phyloP scores from a whole-genome alignment of 2,888 invertebrate genomes.

The Drosophila kambysellisi region DNA sequence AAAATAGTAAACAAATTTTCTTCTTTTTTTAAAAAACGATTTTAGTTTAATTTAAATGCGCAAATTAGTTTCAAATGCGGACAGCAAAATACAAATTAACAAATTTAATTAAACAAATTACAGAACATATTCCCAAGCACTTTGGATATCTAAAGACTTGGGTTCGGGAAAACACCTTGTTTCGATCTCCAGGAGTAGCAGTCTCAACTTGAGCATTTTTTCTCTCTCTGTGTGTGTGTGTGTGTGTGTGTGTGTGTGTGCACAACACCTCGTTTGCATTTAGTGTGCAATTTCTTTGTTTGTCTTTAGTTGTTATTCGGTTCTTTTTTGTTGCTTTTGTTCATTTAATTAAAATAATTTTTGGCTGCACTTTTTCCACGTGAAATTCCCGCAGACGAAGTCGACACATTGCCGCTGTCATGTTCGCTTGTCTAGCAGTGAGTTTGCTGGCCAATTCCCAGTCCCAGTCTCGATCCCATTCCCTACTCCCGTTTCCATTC shows the following conservation, averaged over 20 bases:
- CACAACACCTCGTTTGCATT: constrained; percentile 46
- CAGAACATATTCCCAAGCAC: not conserved
- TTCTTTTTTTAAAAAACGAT: too few relatives aligned
- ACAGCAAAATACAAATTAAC: too few relatives aligned
- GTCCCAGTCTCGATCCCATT: constrained; percentile 4
- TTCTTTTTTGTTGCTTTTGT: constrained; percentile 42
- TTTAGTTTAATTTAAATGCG: too few relatives aligned
- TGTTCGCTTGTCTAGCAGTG: constrained; percentile 74
- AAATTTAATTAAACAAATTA: too few relatives aligned
- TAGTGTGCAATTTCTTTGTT: constrained; percentile 13
- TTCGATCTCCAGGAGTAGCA: too few relatives aligned
- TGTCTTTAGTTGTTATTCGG: constrained; percentile 3
- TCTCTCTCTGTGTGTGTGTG: too few relatives aligned
- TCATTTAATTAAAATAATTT: constrained; percentile 76
- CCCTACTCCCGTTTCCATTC: not conserved
- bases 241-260: constrained; percentile 6
- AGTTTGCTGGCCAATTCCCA: constrained; percentile 48
- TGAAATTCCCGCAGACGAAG: constrained; percentile 63
- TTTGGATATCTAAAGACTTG: not conserved
- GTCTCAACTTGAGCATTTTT: too few relatives aligned
- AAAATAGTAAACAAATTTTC: too few relatives aligned
- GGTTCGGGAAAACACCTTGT: not conserved
- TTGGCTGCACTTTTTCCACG: constrained; percentile 73
- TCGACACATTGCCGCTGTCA: constrained; percentile 73
- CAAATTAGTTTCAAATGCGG: too few relatives aligned